A percentile compares a stretch with the other conserved stretches of the same genome.
phyloP scores from a whole-genome alignment of 2,797 vertebrate species.

The Enteromius afrohamiltoni region DNA sequence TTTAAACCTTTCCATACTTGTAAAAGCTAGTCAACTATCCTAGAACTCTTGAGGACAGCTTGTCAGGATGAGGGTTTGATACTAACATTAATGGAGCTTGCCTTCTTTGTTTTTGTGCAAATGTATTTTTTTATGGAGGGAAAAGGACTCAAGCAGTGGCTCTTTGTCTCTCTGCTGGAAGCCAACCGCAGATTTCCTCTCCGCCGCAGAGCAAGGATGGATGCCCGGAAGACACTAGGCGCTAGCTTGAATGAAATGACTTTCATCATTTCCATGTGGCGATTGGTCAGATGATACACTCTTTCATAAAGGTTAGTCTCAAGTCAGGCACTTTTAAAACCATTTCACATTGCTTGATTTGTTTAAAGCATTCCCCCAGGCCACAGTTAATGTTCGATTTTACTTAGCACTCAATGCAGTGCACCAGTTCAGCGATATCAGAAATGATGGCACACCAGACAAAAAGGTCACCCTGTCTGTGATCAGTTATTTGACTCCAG shows the following conservation, averaged over 20 bases:
- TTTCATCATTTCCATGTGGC: too few relatives aligned
- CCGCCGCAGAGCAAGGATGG: neutral
- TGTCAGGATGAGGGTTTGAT: slow-evolving; percentile 10
- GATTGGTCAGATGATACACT: too few relatives aligned
- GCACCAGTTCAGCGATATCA: neutral
- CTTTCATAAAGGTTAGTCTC: neutral
- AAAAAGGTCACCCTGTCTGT: neutral
- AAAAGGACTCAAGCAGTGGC: slow-evolving; percentile 74
- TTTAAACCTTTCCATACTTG: too few relatives aligned
- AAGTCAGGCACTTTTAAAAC: neutral
- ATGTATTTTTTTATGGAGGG: slow-evolving; percentile 72
- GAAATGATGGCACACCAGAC: neutral
- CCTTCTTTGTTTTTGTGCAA: slow-evolving; percentile 68
- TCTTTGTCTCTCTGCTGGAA: slow-evolving; percentile 75
- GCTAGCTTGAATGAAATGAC: neutral
- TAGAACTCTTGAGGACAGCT: slow-evolving; percentile 17
- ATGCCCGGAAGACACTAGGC: neutral
- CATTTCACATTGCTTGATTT: slow-evolving; percentile 1
- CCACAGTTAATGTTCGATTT: neutral
- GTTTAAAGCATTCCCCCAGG: neutral
- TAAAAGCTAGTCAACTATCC: neutral
- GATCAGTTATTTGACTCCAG: neutral
- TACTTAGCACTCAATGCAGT: neutral
- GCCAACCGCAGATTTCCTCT: slow-evolving; percentile 74
- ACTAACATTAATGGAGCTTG: slow-evolving; percentile 67